Base-by-base conservation (phyloP, 2,113 vertebrate species). In the Halichoerus grypus region DNA sequence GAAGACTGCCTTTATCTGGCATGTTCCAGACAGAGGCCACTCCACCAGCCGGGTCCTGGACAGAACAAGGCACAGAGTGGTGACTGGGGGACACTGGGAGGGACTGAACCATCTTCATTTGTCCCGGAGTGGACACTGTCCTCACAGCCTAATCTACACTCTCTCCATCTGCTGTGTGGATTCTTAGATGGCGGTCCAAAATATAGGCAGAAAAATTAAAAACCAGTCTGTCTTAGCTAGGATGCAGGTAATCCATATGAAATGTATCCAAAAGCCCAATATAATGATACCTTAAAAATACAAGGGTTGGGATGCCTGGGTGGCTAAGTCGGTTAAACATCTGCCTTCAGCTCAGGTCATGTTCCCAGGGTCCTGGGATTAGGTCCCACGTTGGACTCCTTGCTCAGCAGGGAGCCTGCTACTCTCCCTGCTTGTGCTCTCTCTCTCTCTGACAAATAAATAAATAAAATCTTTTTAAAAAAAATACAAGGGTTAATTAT, bases 131-230 rank as follows among this genome's bases (percentile, higher is more conserved):
- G 7, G 87, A 31, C 7, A 14, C 0, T 14, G 13, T 31, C 26
- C 15, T 79, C 88, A 67, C 65, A 77, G 77, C 33, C 51, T 15
- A 22, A 42, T 36, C 84, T 88, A 39, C 0, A 21, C 18, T 81
- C 4, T 26, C 31, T n/a, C 28, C 36, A 11, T n/a, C 63, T 57
- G 7, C 0, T 28, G 99, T 99, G 98, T 99, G 99, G 0, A 99
- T 99, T 98, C 99, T 99, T 42, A 99, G 98, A 53, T 99, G 99
- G 0, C 99, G 98, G 28, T 86, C 9, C n/a, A 96, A 94, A 94
- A 91, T 15, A 4, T n/a, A 84, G 46, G 46, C 10, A 82, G 36
- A 71, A 92, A 92, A 82, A 16, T 36, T 59, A 46, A 94, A 96
- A 95, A 63, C 12, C 82, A 39, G 16, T 74, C n/a, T 82, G 21